phyloP scores from a whole-genome alignment of 2,888 invertebrate species.

The Eristalis arbustorum region DNA sequence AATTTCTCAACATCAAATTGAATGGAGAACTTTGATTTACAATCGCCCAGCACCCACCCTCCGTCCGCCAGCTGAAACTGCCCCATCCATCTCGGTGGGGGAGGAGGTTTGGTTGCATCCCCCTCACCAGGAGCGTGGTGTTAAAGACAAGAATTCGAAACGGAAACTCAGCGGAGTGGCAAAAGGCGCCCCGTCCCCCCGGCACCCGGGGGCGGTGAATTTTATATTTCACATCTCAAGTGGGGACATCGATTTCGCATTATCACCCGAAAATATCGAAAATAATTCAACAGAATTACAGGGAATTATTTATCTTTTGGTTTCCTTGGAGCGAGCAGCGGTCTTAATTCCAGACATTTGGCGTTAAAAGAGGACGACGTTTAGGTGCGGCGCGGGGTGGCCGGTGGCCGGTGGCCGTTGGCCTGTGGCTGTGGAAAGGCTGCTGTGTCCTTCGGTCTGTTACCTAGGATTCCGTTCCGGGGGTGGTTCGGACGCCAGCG shows the following conservation, averaged over 20 bases:
- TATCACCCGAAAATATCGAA: conserved; percentile 66
- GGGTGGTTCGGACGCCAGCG: conserved; percentile 16
- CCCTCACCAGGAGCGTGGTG: background rate
- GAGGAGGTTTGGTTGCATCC: conserved; percentile 20
- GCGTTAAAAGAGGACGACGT: conserved; percentile 1
- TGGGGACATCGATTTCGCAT: conserved; percentile 68
- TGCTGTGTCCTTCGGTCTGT: background rate
- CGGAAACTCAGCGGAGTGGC: conserved; percentile 62
- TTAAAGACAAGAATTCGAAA: conserved; percentile 44
- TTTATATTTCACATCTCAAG: conserved; percentile 63
- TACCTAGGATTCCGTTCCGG: background rate
- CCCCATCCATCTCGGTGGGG: background rate
- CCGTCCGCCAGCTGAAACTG: background rate
- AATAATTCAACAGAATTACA: conserved; percentile 67
- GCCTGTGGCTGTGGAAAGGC: too few relatives aligned
- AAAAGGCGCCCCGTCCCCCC: conserved; percentile 24
- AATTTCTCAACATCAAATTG: conserved; percentile 69
- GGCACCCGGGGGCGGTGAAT: conserved; percentile 4
- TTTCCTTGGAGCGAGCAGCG: conserved; percentile 50
- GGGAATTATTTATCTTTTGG: conserved; percentile 66
- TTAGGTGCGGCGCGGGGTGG: background rate
- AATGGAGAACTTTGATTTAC: conserved; percentile 69
- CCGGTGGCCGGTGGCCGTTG: too few relatives aligned
- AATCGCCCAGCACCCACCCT: conserved; percentile 32
- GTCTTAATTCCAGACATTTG: conserved; percentile 66